Conservation (phyloP, 2,797 vertebrate species). For the Hippoglossus hippoglossus region DNA sequence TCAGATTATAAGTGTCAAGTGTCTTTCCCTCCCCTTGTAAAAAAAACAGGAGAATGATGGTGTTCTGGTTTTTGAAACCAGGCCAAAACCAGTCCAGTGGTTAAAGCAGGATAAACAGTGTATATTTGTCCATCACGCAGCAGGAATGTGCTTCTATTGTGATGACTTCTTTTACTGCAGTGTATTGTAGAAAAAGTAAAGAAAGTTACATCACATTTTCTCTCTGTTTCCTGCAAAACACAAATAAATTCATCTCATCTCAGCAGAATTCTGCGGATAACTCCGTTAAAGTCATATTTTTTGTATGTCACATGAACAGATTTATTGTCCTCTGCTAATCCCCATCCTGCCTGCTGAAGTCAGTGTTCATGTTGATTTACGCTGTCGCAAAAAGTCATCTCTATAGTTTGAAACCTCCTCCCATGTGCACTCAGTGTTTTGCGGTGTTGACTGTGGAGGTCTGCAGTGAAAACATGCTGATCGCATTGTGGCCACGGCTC, state of each 20-base stretch:
- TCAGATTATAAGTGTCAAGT: conserved; percentile 27
- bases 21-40: conserved; percentile 13
- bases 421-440: not conserved
- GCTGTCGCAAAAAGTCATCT: not conserved
- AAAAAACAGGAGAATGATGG: conserved; percentile 35
- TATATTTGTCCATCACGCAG: conserved; percentile 13
- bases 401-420: conserved; percentile 17
- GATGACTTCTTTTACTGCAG: not conserved
- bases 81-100: conserved; percentile 42
- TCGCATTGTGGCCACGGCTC: conserved; percentile 30
- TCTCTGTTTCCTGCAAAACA: not conserved
- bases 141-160: conserved; percentile 10
- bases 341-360: not conserved
- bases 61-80: conserved; percentile 33
- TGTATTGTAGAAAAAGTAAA: not conserved
- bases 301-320: conserved; percentile 19
- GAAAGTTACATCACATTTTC: not conserved
- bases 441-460: conserved; percentile 9
- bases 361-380: conserved; percentile 31
- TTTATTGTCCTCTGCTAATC: conserved; percentile 34
- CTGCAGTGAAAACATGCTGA: conserved; percentile 35
- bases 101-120: conserved; percentile 39
- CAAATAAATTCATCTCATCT: conserved; percentile 1
- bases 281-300: not conserved
- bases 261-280: not conserved